These are phyloP conservation scores for Lapara coniferarum DNA, from an alignment of 2,888 invertebrate genomes.

Conservation along the genomic window DNA sequence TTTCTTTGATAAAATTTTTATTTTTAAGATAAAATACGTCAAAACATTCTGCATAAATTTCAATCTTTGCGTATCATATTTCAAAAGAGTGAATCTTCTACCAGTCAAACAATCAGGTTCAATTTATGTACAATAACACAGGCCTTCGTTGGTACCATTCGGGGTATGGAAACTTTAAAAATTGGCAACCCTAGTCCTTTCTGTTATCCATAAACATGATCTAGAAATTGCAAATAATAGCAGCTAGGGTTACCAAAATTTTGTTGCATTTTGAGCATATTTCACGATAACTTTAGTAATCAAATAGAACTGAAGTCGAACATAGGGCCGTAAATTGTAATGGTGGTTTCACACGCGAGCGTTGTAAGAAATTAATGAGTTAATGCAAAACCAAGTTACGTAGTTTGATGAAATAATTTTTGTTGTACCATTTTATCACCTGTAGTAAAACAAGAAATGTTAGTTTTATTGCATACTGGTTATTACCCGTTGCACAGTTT, in stretches of 20 bases:
- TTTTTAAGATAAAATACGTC: too few relatives aligned
- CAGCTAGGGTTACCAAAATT: background rate
- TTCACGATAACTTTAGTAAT: slow-evolving; percentile 7
- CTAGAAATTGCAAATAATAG: background rate
- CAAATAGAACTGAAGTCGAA: slow-evolving; percentile 15
- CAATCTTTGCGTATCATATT: too few relatives aligned
- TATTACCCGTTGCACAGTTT: background rate
- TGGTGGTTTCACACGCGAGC: slow-evolving; percentile 18
- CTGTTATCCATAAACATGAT: background rate
- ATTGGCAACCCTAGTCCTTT: too few relatives aligned
- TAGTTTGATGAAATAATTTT: slow-evolving; percentile 24
- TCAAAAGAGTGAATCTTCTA: too few relatives aligned
- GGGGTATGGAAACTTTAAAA: too few relatives aligned
- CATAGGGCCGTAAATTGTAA: slow-evolving; percentile 14
- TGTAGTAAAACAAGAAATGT: background rate
- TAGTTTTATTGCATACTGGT: slow-evolving; percentile 11
- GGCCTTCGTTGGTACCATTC: too few relatives aligned
- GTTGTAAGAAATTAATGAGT: slow-evolving; percentile 24
- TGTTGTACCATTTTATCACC: slow-evolving; percentile 17
- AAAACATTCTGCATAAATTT: too few relatives aligned
- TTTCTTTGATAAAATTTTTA: too few relatives aligned
- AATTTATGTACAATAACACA: too few relatives aligned
- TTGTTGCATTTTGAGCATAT: background rate
- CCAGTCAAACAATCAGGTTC: too few relatives aligned
- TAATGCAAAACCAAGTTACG: slow-evolving; percentile 11